These are phyloP conservation scores for Hylia prasina DNA, from an alignment of 2,113 vertebrate species.

Conservation along the genomic window DNA sequence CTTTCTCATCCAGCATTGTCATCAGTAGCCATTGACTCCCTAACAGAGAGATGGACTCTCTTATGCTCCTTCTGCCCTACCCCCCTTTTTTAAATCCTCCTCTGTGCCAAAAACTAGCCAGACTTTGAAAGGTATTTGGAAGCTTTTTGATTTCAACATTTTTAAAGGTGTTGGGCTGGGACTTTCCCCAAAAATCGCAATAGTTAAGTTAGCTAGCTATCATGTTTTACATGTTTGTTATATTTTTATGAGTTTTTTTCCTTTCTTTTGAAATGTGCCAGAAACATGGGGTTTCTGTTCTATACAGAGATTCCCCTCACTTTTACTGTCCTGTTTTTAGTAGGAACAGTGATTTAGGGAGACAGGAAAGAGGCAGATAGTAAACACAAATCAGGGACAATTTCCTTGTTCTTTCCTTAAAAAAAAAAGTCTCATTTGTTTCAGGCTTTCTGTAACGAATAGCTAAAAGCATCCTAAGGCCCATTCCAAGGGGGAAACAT, in stretches of 20 bases:
- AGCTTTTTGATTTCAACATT: slow-evolving; percentile 34
- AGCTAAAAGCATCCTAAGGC: background rate
- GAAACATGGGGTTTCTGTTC: slow-evolving; percentile 5
- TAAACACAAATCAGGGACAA: background rate
- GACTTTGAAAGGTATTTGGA: slow-evolving; percentile 49
- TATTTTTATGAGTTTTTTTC: slow-evolving; percentile 37
- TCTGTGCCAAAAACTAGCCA: slow-evolving; percentile 24
- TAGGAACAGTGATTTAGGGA: background rate
- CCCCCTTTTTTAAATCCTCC: background rate
- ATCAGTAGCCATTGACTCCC: background rate
- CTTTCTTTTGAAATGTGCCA: slow-evolving; percentile 26
- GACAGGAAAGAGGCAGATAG: background rate
- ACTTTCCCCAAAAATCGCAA: slow-evolving; percentile 63
- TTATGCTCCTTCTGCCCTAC: background rate
- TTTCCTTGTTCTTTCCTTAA: background rate
- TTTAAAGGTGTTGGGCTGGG: slow-evolving; percentile 62
- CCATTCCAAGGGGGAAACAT: background rate
- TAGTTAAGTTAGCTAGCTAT: slow-evolving; percentile 52
- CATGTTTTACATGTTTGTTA: slow-evolving; percentile 55
- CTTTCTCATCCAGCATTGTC: background rate
- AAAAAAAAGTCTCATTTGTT: background rate
- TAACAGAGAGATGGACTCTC: background rate
- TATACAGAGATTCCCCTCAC: background rate
- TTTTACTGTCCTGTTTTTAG: background rate
- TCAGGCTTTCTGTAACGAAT: background rate